Conservation (phyloP, 2,113 vertebrate genomes). For the Bufo gargarizans region DNA sequence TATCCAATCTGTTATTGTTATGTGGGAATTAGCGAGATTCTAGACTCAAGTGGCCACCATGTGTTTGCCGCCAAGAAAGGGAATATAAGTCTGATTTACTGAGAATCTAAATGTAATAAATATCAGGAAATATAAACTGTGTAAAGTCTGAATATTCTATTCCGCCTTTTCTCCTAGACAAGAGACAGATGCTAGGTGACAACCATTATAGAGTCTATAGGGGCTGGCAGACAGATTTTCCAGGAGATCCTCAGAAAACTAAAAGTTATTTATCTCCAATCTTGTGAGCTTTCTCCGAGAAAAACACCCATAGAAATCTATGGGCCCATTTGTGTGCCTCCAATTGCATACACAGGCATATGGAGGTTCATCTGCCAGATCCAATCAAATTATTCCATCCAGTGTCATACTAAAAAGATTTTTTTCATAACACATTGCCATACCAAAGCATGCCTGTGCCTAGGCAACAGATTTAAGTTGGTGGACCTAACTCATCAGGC, state of each 20-base stretch:
- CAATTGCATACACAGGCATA: not conserved
- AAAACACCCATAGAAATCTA: too few relatives aligned
- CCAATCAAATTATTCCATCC: too few relatives aligned
- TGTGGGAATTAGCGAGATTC: not conserved
- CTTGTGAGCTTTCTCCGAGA: too few relatives aligned
- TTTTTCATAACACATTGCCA: too few relatives aligned
- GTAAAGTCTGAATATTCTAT: not conserved
- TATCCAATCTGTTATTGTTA: slow-evolving; percentile 8
- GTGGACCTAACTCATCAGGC: too few relatives aligned
- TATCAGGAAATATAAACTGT: not conserved
- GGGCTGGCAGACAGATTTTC: not conserved
- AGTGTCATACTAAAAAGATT: too few relatives aligned
- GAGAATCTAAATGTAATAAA: not conserved
- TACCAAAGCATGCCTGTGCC: too few relatives aligned
- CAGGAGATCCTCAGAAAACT: too few relatives aligned
- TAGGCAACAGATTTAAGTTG: too few relatives aligned
- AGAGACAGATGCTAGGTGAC: not conserved
- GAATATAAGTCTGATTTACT: not conserved
- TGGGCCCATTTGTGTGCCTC: too few relatives aligned
- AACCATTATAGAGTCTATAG: not conserved
- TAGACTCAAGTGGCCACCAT: not conserved
- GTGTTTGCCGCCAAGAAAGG: not conserved
- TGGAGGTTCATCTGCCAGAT: too few relatives aligned
- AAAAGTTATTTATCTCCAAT: too few relatives aligned
- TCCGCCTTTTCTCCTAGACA: not conserved